Conservation (phyloP, 2,113 vertebrate species). For the Alosa alosa region DNA sequence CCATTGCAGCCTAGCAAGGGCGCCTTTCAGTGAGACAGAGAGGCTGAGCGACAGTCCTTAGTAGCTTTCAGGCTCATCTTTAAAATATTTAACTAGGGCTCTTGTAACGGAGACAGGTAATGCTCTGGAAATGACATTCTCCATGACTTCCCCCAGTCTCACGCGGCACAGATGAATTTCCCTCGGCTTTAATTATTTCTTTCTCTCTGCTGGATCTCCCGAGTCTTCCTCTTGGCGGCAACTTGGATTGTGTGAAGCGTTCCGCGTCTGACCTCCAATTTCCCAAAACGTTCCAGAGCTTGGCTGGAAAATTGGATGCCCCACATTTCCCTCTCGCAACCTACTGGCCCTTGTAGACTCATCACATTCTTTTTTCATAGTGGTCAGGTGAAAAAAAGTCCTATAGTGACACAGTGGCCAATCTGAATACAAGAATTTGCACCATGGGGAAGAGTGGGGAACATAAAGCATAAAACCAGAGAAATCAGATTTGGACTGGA, state of each 20-base stretch:
- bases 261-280: constrained; percentile 45
- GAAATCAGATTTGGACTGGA: neutral
- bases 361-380: constrained; percentile 37
- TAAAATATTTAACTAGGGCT: constrained; percentile 49
- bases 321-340: constrained; percentile 45
- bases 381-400: constrained; percentile 25
- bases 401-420: neutral
- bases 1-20: neutral
- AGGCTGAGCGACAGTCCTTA: constrained; percentile 25
- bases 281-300: constrained; percentile 45
- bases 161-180: constrained; percentile 46
- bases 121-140: constrained; percentile 37
- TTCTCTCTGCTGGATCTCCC: constrained; percentile 28
- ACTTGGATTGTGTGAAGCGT: constrained; percentile 41
- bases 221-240: constrained; percentile 41
- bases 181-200: constrained; percentile 57
- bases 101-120: constrained; percentile 37
- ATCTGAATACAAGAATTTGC: neutral
- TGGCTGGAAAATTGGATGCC: constrained; percentile 49
- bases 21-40: neutral
- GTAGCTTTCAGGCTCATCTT: constrained; percentile 20
- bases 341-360: constrained; percentile 33
- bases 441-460: neutral
- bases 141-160: constrained; percentile 39
- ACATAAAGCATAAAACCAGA: neutral